phyloP scores from a whole-genome alignment of 2,888 invertebrate genomes.

The Tubulanus polymorphus region DNA sequence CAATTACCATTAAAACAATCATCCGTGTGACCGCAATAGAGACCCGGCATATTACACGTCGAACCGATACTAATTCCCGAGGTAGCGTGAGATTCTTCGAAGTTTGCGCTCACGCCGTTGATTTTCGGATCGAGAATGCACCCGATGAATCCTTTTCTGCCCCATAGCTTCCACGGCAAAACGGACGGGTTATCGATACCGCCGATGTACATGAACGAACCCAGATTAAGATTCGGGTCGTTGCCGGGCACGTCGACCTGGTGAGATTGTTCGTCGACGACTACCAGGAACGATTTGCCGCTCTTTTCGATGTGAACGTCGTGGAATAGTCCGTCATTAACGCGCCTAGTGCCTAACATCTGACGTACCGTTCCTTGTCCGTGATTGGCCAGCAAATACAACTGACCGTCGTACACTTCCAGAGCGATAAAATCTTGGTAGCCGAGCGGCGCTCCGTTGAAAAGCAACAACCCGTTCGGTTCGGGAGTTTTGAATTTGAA shows the following conservation, averaged over 20 bases:
- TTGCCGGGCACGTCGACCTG: slow-evolving; percentile 18
- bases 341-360: slow-evolving; percentile 24
- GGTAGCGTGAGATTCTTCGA: slow-evolving; percentile 11
- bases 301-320: slow-evolving; percentile 23
- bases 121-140: slow-evolving; percentile 43
- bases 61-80: slow-evolving; percentile 9
- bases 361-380: slow-evolving; percentile 30
- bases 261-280: slow-evolving; percentile 27
- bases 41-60: neutral
- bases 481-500: slow-evolving; percentile 43
- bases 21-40: slow-evolving; percentile 19
- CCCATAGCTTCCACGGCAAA: slow-evolving; percentile 46
- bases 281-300: slow-evolving; percentile 20
- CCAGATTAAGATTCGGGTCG: slow-evolving; percentile 18
- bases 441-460: slow-evolving; percentile 22
- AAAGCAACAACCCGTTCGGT: slow-evolving; percentile 37
- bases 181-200: slow-evolving; percentile 17
- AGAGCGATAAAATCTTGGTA: slow-evolving; percentile 32
- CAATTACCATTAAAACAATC: slow-evolving; percentile 41
- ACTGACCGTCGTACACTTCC: slow-evolving; percentile 44
- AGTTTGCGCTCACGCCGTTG: slow-evolving; percentile 14
- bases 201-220: slow-evolving; percentile 32
- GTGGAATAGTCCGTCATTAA: slow-evolving; percentile 43
- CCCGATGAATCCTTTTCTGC: slow-evolving; percentile 38
- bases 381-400: slow-evolving; percentile 41